A percentile compares a stretch with the other conserved stretches of the same genome.
Evolutionary conservation across 2,797 vertebrate species (phyloP).

Genomic region (Calcarius lapponicus): DNA sequence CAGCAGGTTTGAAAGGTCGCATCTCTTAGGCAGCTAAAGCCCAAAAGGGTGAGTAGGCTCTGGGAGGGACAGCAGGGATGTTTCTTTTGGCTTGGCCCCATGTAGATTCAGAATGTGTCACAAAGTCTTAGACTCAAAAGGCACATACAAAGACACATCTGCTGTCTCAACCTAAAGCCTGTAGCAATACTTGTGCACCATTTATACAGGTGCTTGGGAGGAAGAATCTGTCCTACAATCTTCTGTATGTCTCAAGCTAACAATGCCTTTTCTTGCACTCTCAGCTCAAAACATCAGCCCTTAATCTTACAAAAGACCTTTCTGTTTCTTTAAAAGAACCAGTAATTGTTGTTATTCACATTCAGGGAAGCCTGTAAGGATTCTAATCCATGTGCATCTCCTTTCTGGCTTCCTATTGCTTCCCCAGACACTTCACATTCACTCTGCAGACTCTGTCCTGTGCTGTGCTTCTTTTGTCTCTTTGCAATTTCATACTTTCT

Average conservation of each 20-base stretch:
- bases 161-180: neutral
- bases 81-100: conserved; percentile 30
- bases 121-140: conserved; percentile 22
- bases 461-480: conserved; percentile 6
- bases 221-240: neutral
- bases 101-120: conserved; percentile 44
- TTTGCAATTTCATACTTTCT: neutral
- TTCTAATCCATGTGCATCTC: neutral
- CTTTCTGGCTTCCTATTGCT: neutral
- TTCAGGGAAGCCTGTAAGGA: neutral
- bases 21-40: neutral
- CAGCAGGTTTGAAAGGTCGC: neutral
- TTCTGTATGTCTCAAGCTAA: neutral
- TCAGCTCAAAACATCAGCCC: neutral
- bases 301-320: neutral
- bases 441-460: neutral
- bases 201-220: neutral
- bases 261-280: neutral
- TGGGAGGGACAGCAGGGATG: conserved; percentile 13
- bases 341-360: neutral
- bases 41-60: neutral
- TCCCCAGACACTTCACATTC: neutral
- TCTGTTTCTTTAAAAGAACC: neutral
- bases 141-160: neutral
- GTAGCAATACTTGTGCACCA: neutral